These are phyloP conservation scores for Scolopax mira DNA, from an alignment of 2,113 vertebrate species.

Conservation along the genomic window DNA sequence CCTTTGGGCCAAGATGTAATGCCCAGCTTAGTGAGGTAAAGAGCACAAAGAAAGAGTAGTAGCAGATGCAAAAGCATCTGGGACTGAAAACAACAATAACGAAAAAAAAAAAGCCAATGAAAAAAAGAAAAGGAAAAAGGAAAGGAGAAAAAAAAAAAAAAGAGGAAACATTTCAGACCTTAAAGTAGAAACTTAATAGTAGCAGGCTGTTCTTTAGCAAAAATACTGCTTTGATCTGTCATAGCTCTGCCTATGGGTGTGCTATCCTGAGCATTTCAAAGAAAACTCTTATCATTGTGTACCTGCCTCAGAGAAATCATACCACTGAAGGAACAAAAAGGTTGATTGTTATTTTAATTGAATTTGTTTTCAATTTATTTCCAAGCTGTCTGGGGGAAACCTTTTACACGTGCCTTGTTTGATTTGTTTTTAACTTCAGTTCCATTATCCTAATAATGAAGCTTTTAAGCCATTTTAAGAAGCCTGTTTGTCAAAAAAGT, in stretches of 20 bases:
- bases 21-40: background rate
- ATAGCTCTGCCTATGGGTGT: conserved; percentile 2
- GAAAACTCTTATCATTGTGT: conserved; percentile 16
- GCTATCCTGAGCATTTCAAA: conserved; percentile 47
- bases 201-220: conserved; percentile 35
- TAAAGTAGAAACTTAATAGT: conserved; percentile 46
- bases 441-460: conserved; percentile 78
- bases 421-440: conserved; percentile 74
- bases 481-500: conserved; percentile 62
- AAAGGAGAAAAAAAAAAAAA: background rate
- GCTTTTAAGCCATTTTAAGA: conserved; percentile 69
- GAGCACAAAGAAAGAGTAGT: background rate
- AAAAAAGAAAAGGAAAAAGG: fast-evolving
- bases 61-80: conserved; percentile 30
- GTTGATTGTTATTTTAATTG: conserved; percentile 82
- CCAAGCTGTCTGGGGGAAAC: conserved; percentile 70
- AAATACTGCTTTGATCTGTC: conserved; percentile 25
- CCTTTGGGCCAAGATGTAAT: background rate
- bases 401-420: conserved; percentile 71
- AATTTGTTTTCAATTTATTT: conserved; percentile 83
- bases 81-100: background rate
- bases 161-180: background rate
- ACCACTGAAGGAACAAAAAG: conserved; percentile 70
- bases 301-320: conserved; percentile 60
- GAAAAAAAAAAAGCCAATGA: background rate